A percentile compares a stretch with the other conserved stretches of the same genome.
Evolutionary conservation across 2,888 invertebrate genomes (phyloP).

Genomic region (Drosophila putrida): DNA sequence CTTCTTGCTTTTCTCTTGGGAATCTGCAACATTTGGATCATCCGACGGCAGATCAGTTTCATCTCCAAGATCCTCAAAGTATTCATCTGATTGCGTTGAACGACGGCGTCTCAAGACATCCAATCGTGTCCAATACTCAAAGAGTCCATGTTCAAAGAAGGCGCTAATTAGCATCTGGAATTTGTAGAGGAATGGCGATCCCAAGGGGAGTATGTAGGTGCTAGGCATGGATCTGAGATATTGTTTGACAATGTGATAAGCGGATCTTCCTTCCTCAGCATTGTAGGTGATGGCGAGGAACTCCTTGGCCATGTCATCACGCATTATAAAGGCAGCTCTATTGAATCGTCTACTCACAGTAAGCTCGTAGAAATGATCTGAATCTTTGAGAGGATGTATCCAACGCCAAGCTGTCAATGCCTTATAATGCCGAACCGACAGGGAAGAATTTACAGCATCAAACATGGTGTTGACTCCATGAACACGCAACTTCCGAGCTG

Average conservation of each 20-base stretch:
- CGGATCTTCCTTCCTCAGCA: slow-evolving; percentile 65
- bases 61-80: slow-evolving; percentile 46
- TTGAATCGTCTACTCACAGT: slow-evolving; percentile 25
- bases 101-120: slow-evolving; percentile 46
- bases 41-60: slow-evolving; percentile 35
- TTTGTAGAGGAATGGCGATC: slow-evolving; percentile 78
- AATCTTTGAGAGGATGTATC: slow-evolving; percentile 51
- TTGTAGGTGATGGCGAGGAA: slow-evolving; percentile 78
- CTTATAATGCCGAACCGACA: slow-evolving; percentile 52
- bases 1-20: slow-evolving; percentile 42
- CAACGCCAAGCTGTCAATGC: slow-evolving; percentile 33
- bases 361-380: slow-evolving; percentile 40
- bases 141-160: slow-evolving; percentile 78
- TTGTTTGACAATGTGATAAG: slow-evolving; percentile 81
- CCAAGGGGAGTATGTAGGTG: slow-evolving; percentile 74
- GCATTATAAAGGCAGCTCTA: slow-evolving; percentile 66
- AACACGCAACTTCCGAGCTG: slow-evolving; percentile 51
- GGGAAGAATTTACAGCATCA: slow-evolving; percentile 39
- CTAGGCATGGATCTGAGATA: slow-evolving; percentile 74
- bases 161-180: slow-evolving; percentile 69
- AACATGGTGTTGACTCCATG: slow-evolving; percentile 63
- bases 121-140: slow-evolving; percentile 78
- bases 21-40: slow-evolving; percentile 16
- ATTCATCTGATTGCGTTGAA: slow-evolving; percentile 62
- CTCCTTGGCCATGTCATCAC: slow-evolving; percentile 74